Conservation (phyloP, 2,888 invertebrate genomes). For the Aleiodes testaceus region DNA sequence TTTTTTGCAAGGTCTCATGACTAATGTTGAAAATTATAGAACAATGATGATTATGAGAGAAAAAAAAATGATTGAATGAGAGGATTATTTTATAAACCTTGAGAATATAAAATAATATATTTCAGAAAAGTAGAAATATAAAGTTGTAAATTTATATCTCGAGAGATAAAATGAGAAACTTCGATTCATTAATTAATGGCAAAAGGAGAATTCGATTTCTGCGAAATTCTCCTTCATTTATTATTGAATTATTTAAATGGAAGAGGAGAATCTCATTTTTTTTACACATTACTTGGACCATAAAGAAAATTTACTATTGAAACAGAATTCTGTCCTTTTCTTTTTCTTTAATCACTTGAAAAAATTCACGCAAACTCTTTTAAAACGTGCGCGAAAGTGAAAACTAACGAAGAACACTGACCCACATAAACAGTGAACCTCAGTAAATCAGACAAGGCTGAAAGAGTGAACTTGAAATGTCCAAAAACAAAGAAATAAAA, state of each 20-base stretch:
- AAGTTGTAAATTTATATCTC: too few species aligned
- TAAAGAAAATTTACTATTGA: constrained; percentile 20
- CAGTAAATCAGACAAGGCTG: constrained; percentile 26
- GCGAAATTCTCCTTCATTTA: too few species aligned
- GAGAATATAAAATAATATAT: too few species aligned
- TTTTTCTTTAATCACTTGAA: not conserved
- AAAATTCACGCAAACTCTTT: constrained; percentile 21
- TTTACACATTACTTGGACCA: constrained; percentile 10
- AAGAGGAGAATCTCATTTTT: not conserved
- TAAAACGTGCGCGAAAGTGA: constrained; percentile 46
- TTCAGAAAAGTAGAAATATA: too few species aligned
- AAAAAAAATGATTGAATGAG: constrained; percentile 3
- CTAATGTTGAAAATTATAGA: constrained; percentile 19
- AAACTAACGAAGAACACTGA: constrained; percentile 49
- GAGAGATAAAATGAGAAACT: too few species aligned
- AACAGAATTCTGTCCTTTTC: not conserved
- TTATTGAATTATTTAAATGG: too few species aligned
- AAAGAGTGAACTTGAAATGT: constrained; percentile 39
- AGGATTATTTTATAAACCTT: too few species aligned
- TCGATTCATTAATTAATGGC: too few species aligned
- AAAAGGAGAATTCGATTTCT: too few species aligned
- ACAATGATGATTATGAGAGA: not conserved
- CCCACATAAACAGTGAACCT: constrained; percentile 45
- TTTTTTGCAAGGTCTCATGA: constrained; percentile 16
- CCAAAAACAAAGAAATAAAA: constrained; percentile 5